phyloP scores from a whole-genome alignment of 2,797 vertebrate genomes.

The Lates japonicus region DNA sequence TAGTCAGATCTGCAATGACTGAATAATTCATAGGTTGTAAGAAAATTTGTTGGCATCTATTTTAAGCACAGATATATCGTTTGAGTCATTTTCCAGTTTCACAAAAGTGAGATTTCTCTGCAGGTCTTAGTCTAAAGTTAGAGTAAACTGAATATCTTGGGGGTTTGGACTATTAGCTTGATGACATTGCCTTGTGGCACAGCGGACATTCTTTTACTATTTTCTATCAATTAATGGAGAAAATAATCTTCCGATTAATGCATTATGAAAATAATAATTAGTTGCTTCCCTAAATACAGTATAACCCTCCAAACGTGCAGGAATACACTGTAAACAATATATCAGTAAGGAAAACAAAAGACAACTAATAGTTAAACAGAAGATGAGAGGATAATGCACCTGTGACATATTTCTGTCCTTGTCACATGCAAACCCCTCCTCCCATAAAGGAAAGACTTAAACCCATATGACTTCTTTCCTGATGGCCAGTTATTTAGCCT shows the following conservation, averaged over 20 bases:
- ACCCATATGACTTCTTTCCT: conserved; percentile 41
- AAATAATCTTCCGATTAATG: neutral
- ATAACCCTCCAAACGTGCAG: neutral
- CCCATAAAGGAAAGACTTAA: conserved; percentile 5
- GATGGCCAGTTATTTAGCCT: conserved; percentile 64
- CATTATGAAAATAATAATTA: neutral
- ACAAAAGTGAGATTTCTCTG: neutral
- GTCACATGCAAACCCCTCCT: neutral
- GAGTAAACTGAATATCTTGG: neutral
- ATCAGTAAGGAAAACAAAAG: neutral
- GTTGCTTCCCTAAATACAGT: neutral
- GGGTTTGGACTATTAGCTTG: too few species aligned
- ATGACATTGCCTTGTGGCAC: too few species aligned
- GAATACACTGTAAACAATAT: neutral
- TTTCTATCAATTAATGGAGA: neutral
- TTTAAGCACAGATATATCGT: neutral
- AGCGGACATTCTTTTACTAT: neutral
- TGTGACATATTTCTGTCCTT: neutral
- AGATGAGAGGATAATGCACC: neutral
- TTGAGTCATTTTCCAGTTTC: neutral
- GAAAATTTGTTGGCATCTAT: neutral
- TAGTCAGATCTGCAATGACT: neutral
- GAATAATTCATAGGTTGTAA: neutral
- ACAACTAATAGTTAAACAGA: neutral
- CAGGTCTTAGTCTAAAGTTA: neutral